Base-by-base conservation (phyloP, 2,888 invertebrate species). In the Cryptosula pallasiana region DNA sequence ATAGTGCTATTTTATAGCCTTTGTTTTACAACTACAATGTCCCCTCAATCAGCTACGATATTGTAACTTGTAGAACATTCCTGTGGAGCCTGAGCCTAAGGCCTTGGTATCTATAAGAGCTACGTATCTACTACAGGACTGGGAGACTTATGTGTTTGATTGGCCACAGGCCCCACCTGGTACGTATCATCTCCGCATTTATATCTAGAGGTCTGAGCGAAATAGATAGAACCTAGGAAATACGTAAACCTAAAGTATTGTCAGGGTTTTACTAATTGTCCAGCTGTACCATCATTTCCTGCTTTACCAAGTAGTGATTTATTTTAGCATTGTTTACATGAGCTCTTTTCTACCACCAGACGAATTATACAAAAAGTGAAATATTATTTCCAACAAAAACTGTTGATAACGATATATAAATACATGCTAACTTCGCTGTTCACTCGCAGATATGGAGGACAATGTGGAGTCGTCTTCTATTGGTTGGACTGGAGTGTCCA, bases 61-160 rank as follows among this genome's bases (percentile, higher is more conserved):
- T 45, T 45, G 45, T 45, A 45, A 45, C 45, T n/a, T n/a, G n/a
- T 58, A 69, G 70, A 70, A 70, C 25, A 34, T 54, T 5, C 25
- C 3, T 5, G 45, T 54, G 3, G 36, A 70, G 16, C 78, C 87
- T 79, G 75, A 82, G 77, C 85, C 77, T 76, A 89, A 91, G 57
- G 90, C 91, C 29, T 86, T 88, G 71, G 89, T 93, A 16, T 91
- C 92, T 20, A 89, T 90, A 9, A 89, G 92, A 80, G 90, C 91
- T 80, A 91, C 91, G n/a, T 92, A 92, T 84, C 85, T 89, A 75
- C 81, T 86, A 1, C 78, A 81, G 72, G 85, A 86, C 72, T 85
- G 86, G 86, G 63, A 27, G n/a, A 63, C 9, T 9, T 32, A 63
- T 63, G 5, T 34, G n/a, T 63, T 5, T 27, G 32, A 32, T 63